phyloP scores from a whole-genome alignment of 1,140 invertebrate genomes.

The Papilio machaon region DNA sequence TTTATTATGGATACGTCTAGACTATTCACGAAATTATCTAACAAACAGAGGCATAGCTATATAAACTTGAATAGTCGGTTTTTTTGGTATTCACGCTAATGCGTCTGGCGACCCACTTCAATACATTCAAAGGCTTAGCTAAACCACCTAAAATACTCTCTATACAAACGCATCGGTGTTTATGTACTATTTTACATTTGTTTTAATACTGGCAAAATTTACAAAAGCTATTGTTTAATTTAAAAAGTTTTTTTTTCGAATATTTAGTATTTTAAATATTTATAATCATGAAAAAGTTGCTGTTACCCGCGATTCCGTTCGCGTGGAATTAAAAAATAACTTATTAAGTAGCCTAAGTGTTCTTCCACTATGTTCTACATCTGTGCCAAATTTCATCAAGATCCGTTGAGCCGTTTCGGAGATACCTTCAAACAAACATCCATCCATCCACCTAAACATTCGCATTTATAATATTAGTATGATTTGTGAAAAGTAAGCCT shows the following conservation, averaged over 20 bases:
- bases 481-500: no score
- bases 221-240: background rate
- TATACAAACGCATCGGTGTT: slow-evolving; percentile 41
- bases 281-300: no score
- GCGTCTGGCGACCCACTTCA: slow-evolving; percentile 67
- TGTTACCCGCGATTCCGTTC: no score
- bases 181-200: background rate
- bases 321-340: no score
- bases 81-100: slow-evolving; percentile 67
- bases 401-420: no score
- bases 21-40: slow-evolving; percentile 48
- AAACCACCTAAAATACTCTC: slow-evolving; percentile 47
- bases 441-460: no score
- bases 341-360: no score
- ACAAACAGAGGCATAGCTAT: slow-evolving; percentile 56
- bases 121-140: slow-evolving; percentile 48
- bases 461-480: no score
- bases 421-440: no score
- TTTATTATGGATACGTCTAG: slow-evolving; percentile 29
- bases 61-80: slow-evolving; percentile 58
- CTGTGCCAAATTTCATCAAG: no score
- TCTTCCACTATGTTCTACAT: no score
- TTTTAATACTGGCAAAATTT: background rate
- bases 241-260: background rate
- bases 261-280: no score